phyloP scores from a whole-genome alignment of 2,113 vertebrate species.

The Gymnorhina tibicen region DNA sequence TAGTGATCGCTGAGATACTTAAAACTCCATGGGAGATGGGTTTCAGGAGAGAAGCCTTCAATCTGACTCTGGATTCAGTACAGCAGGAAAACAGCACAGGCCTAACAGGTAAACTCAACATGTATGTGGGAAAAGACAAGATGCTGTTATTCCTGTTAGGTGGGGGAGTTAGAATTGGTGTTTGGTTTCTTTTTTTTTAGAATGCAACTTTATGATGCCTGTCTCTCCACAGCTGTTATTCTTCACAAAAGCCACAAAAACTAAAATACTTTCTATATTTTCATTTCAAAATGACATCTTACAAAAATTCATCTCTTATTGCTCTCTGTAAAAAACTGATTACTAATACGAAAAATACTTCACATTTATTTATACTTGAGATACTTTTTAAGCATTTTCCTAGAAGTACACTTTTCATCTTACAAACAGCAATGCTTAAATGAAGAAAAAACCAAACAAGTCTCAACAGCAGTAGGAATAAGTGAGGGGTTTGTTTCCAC shows the following conservation, averaged over 20 bases:
- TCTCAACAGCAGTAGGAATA: background rate
- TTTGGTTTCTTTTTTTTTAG: background rate
- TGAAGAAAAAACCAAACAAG: background rate
- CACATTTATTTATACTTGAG: background rate
- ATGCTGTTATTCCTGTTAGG: background rate
- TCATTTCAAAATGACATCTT: background rate
- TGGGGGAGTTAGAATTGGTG: rapidly evolving
- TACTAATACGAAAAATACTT: background rate
- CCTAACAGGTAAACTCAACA: background rate
- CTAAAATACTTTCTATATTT: background rate
- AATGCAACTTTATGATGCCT: background rate
- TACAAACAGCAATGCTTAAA: background rate
- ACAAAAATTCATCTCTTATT: background rate
- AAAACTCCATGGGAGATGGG: background rate
- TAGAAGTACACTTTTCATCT: background rate
- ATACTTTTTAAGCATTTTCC: background rate
- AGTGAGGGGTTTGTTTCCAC: background rate
- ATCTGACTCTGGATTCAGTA: background rate
- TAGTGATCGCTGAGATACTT: background rate
- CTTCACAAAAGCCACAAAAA: background rate
- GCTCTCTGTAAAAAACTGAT: background rate
- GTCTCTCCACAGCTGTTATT: background rate
- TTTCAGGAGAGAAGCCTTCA: background rate
- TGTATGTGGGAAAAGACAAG: background rate
- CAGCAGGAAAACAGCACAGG: background rate